A percentile compares a stretch with the other conserved stretches of the same genome.
These are phyloP conservation scores for Tetragnatha versicolor DNA, from an alignment of 1,140 invertebrate species.

Conservation along the genomic window DNA sequence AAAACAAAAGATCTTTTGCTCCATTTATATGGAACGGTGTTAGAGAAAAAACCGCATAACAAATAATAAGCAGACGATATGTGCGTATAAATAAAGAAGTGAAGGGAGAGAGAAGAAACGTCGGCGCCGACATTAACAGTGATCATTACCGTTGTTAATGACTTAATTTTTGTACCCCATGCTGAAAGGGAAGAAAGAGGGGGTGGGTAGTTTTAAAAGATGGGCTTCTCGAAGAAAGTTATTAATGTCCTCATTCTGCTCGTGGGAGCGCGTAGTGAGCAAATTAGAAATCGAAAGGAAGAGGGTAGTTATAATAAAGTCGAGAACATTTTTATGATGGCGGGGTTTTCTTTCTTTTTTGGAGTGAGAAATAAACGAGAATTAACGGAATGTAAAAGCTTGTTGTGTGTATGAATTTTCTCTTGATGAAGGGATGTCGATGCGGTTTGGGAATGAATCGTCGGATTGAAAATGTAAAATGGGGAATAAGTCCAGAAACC, in stretches of 20 bases:
- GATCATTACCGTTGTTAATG: conserved; percentile 41
- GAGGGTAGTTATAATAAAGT: no score
- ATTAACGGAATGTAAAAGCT: no score
- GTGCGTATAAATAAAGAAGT: conserved; percentile 9
- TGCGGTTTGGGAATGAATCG: no score
- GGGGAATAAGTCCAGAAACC: no score
- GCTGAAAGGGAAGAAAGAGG: conserved; percentile 23
- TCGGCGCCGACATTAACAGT: conserved; percentile 49
- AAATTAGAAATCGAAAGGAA: conserved; percentile 36
- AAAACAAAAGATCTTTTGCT: conserved; percentile 42
- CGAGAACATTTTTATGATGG: no score
- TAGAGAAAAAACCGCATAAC: no score
- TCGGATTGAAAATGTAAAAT: no score
- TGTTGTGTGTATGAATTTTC: no score
- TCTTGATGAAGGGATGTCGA: no score
- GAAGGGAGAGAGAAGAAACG: conserved; percentile 23
- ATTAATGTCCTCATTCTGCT: conserved; percentile 42
- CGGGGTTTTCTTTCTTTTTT: no score
- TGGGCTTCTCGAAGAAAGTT: conserved; percentile 35
- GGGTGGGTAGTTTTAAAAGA: conserved; percentile 41
- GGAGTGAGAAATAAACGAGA: no score
- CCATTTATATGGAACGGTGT: conserved; percentile 34
- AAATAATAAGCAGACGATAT: conserved; percentile 20
- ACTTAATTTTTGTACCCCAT: conserved; percentile 50
- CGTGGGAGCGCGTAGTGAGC: neutral